phyloP scores from a whole-genome alignment of 2,888 invertebrate genomes.

The Ischnus inquisitorius region DNA sequence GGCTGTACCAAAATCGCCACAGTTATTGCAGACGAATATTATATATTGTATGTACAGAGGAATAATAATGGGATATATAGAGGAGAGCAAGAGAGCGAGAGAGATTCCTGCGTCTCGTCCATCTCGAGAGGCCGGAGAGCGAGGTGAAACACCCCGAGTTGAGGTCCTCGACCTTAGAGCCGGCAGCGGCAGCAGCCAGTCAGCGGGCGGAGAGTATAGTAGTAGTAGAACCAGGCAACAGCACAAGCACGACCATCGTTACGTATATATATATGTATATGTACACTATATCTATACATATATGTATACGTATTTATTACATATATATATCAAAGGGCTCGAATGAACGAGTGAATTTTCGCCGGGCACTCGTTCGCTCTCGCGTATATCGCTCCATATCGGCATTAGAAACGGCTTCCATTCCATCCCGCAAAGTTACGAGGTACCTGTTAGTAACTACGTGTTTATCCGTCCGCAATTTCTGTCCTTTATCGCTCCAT shows the following conservation, averaged over 20 bases:
- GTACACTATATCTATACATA: not conserved
- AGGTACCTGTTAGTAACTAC: not conserved
- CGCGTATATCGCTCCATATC: not conserved
- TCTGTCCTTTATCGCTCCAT: not conserved
- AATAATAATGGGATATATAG: not conserved
- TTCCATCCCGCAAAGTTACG: not conserved
- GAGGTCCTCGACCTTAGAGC: slow-evolving; percentile 73
- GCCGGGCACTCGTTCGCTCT: not conserved
- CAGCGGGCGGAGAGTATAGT: slow-evolving; percentile 53
- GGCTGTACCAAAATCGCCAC: slow-evolving; percentile 12
- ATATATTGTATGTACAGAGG: not conserved
- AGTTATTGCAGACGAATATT: not conserved
- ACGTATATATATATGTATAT: not conserved
- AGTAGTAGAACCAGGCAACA: slow-evolving; percentile 53
- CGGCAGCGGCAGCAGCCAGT: slow-evolving; percentile 62
- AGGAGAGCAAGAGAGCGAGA: slow-evolving; percentile 26
- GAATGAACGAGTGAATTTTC: slow-evolving; percentile 33
- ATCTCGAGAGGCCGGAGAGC: slow-evolving; percentile 69
- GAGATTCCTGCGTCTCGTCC: slow-evolving; percentile 68
- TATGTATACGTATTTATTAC: not conserved
- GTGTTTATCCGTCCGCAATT: not conserved
- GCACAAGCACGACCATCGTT: slow-evolving; percentile 24
- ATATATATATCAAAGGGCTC: slow-evolving; percentile 50
- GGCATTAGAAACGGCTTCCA: not conserved
- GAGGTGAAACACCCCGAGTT: slow-evolving; percentile 74